Percentiles rank a stretch among this genome's conserved stretches.
These are phyloP conservation scores for Schrankia costaestrigalis DNA, from an alignment of 2,888 invertebrate genomes.

Conservation along the genomic window DNA sequence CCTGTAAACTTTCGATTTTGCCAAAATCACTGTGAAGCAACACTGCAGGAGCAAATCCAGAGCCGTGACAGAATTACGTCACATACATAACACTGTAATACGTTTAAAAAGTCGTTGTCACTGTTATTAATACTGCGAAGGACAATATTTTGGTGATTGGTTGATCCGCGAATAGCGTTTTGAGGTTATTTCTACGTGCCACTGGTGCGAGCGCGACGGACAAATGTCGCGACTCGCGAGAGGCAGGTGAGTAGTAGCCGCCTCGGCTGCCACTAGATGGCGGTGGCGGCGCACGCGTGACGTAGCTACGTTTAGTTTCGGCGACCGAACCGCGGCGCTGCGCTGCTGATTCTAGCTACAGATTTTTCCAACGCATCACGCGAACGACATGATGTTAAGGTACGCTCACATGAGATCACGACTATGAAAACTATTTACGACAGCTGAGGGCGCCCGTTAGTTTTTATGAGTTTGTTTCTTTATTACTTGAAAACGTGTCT, in stretches of 20 bases:
- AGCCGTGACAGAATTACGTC: conserved; percentile 42
- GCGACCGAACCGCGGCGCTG: conserved; percentile 75
- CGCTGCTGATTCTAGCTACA: conserved; percentile 74
- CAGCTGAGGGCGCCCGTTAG: conserved; percentile 26
- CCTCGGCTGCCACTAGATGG: conserved; percentile 60
- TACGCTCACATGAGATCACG: conserved; percentile 46
- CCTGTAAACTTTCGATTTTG: conserved; percentile 73
- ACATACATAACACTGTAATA: conserved; percentile 49
- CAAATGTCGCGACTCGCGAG: conserved; percentile 52
- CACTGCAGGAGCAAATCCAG: conserved; percentile 50
- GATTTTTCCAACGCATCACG: conserved; percentile 76
- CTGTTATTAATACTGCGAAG: conserved; percentile 52
- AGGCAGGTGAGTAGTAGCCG: conserved; percentile 57
- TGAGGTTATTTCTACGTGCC: conserved; percentile 79
- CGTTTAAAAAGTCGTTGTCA: conserved; percentile 48
- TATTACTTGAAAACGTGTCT: conserved; percentile 25
- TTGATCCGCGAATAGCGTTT: conserved; percentile 62
- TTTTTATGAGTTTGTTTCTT: conserved; percentile 29
- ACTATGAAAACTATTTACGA: conserved; percentile 31
- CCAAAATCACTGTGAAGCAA: conserved; percentile 57
- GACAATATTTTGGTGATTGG: conserved; percentile 65
- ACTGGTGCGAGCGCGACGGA: conserved; percentile 75
- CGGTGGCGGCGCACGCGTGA: conserved; percentile 54
- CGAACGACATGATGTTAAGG: conserved; percentile 60
- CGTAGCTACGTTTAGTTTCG: conserved; percentile 64